A percentile compares a stretch with the other conserved stretches of the same genome.
Evolutionary conservation across 2,113 vertebrate species (phyloP).

Genomic region (Gasterosteus aculeatus): DNA sequence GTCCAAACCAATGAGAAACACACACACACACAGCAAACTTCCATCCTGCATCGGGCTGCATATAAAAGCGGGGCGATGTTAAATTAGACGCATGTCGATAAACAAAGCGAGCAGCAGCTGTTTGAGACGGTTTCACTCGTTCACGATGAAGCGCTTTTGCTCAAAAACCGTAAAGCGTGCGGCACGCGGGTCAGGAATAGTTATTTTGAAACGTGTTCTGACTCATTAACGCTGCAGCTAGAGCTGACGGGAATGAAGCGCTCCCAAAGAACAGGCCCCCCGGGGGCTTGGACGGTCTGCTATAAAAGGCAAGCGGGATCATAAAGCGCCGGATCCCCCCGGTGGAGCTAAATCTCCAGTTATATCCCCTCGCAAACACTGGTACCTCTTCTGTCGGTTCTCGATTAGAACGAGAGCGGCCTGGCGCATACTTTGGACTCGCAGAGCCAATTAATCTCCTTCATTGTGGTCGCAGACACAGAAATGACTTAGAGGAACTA

Average conservation of each 20-base stretch:
- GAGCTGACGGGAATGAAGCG: slow-evolving; percentile 36
- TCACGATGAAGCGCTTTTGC: slow-evolving; percentile 32
- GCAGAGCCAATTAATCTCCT: slow-evolving; percentile 7
- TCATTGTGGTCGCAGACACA: background rate
- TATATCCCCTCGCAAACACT: slow-evolving; percentile 3
- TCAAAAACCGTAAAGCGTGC: slow-evolving; percentile 29
- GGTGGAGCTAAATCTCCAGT: slow-evolving; percentile 27
- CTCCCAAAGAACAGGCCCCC: slow-evolving; percentile 43
- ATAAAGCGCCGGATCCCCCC: slow-evolving; percentile 44
- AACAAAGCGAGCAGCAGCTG: slow-evolving; percentile 8
- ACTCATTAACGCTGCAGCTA: slow-evolving; percentile 39
- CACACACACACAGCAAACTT: slow-evolving; percentile 21
- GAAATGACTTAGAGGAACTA: background rate
- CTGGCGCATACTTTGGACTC: slow-evolving; percentile 19
- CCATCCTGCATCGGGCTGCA: slow-evolving; percentile 30
- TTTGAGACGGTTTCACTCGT: slow-evolving; percentile 42
- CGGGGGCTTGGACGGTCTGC: slow-evolving; percentile 44
- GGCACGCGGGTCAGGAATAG: background rate
- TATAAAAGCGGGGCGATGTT: slow-evolving; percentile 36
- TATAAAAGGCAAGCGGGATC: slow-evolving; percentile 37
- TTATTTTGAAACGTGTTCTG: slow-evolving; percentile 38
- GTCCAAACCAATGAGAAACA: slow-evolving; percentile 50
- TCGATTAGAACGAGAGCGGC: slow-evolving; percentile 5
- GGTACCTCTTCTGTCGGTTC: slow-evolving; percentile 12
- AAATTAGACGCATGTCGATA: slow-evolving; percentile 36